A percentile compares a stretch with the other conserved stretches of the same genome.
These are phyloP conservation scores for Opisthocomus hoazin DNA, from an alignment of 2,113 vertebrate species.

Conservation along the genomic window DNA sequence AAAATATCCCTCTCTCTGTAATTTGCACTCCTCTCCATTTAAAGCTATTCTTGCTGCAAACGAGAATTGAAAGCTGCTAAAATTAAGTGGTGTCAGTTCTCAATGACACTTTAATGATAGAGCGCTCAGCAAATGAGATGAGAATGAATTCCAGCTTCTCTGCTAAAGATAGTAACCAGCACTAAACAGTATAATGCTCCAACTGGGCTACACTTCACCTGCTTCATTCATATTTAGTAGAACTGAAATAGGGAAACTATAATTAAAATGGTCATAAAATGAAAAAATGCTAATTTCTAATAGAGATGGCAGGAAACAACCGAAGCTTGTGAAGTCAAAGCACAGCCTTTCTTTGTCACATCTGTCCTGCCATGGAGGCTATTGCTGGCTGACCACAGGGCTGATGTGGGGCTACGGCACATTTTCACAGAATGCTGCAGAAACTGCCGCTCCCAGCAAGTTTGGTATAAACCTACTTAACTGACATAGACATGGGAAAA, in stretches of 20 bases:
- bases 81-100: constrained; percentile 98
- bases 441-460: neutral
- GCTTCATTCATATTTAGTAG: constrained; percentile 70
- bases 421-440: neutral
- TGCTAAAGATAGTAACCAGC: constrained; percentile 85
- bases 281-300: constrained; percentile 20
- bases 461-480: neutral
- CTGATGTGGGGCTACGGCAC: neutral
- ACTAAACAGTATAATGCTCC: constrained; percentile 48
- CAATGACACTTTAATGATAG: constrained; percentile 99
- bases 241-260: constrained; percentile 53
- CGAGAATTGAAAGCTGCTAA: constrained; percentile 92
- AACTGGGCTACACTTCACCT: constrained; percentile 56
- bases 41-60: constrained; percentile 79
- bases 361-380: neutral
- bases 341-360: neutral
- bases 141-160: constrained; percentile 88
- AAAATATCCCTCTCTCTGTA: constrained; percentile 81
- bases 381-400: neutral
- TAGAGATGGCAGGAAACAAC: neutral
- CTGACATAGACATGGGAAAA: neutral
- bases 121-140: constrained; percentile 88
- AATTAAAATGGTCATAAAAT: constrained; percentile 53
- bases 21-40: constrained; percentile 78
- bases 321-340: constrained; percentile 20